Evolutionary conservation across 92 coral and sea anemone genomes (phyloP).

Genomic region (Zoanthus sansibaricus): DNA sequence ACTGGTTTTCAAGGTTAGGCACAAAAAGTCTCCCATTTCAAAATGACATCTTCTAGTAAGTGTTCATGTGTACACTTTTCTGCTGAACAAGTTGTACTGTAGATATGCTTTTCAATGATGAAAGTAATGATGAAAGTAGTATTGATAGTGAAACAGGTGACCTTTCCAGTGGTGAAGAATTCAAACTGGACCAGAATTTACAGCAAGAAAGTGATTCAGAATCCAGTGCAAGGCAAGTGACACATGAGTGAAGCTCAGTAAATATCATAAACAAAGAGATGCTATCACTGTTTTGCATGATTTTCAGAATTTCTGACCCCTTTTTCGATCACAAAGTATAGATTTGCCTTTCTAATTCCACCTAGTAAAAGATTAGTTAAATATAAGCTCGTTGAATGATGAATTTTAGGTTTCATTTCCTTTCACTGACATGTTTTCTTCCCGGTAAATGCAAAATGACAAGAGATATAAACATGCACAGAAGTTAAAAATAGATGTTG

Average conservation of each 20-base stretch:
- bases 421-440: neutral
- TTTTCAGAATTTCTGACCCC: neutral
- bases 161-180: neutral
- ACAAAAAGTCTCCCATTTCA: neutral
- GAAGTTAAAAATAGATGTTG: conserved; percentile 2
- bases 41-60: neutral
- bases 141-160: neutral
- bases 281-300: neutral
- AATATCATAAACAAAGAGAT: neutral
- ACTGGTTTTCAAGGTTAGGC: neutral
- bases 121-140: conserved; percentile 2
- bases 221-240: conserved; percentile 1
- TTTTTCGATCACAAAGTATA: neutral
- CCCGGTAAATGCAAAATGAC: neutral
- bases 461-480: neutral
- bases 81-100: neutral
- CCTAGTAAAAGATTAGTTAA: neutral
- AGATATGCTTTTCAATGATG: neutral
- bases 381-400: neutral
- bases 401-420: neutral
- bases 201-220: conserved; percentile 3
- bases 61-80: neutral
- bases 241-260: neutral
- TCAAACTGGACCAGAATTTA: neutral
- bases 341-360: neutral